phyloP scores from a whole-genome alignment of 2,797 vertebrate genomes.

The Trichosurus vulpecula region DNA sequence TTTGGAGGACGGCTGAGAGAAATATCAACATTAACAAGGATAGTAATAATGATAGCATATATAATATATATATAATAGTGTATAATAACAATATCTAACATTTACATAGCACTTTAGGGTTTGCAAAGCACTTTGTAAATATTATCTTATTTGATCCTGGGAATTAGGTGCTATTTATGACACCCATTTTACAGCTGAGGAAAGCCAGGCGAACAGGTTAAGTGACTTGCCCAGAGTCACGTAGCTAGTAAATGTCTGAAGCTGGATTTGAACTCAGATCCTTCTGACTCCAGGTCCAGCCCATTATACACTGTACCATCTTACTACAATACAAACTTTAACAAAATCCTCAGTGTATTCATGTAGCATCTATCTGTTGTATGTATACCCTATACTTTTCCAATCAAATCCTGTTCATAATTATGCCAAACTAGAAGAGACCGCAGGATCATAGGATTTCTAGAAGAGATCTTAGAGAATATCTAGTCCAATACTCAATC shows the following conservation, averaged over 20 bases:
- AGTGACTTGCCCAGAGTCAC: background rate
- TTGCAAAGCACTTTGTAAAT: background rate
- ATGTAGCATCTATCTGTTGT: no score
- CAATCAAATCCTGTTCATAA: no score
- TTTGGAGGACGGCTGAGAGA: background rate
- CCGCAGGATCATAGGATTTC: no score
- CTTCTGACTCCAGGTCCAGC: no score
- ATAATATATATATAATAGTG: background rate
- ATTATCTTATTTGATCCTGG: background rate
- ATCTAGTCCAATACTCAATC: no score
- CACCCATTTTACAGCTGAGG: background rate
- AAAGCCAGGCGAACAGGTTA: background rate
- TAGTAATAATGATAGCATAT: background rate
- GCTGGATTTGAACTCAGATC: no score
- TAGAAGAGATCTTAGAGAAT: no score
- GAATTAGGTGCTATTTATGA: background rate
- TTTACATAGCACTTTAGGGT: background rate
- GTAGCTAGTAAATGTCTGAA: background rate
- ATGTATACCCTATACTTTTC: no score
- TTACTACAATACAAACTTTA: no score
- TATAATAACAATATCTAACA: background rate
- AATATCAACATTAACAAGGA: background rate
- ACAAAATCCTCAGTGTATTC: no score
- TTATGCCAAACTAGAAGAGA: no score
- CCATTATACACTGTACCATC: no score